These are phyloP conservation scores for Romanomermis culicivorax DNA, from an alignment of 2,888 invertebrate genomes.

Conservation along the genomic window DNA sequence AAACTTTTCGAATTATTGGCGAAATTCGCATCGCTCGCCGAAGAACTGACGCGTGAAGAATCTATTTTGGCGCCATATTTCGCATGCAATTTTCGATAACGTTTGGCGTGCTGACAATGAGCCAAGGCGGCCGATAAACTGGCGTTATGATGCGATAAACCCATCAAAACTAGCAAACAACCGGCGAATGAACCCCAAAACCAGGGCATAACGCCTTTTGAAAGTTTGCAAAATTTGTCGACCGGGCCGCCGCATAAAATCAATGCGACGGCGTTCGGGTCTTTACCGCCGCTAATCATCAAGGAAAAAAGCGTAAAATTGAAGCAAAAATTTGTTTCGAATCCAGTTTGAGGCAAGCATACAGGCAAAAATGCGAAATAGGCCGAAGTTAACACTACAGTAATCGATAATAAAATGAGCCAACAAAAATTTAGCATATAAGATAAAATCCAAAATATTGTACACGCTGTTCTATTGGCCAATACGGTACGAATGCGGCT, in stretches of 20 bases:
- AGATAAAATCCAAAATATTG: not conserved
- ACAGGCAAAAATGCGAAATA: slow-evolving; percentile 8
- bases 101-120: slow-evolving; percentile 1
- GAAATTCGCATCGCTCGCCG: slow-evolving; percentile 14
- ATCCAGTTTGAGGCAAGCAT: slow-evolving; percentile 8
- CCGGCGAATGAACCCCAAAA: slow-evolving; percentile 8
- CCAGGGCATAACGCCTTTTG: slow-evolving; percentile 7
- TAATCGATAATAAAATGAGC: slow-evolving; percentile 7
- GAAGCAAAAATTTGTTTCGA: slow-evolving; percentile 1
- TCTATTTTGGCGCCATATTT: not conserved
- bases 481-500: not conserved
- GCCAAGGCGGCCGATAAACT: slow-evolving; percentile 8
- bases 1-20: not conserved
- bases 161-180: slow-evolving; percentile 5
- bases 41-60: not conserved
- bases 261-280: slow-evolving; percentile 5
- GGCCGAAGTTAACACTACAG: slow-evolving; percentile 2
- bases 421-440: slow-evolving; percentile 7
- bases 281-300: not conserved
- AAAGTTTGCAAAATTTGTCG: slow-evolving; percentile 7
- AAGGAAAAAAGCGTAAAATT: slow-evolving; percentile 8
- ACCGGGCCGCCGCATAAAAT: slow-evolving; percentile 7
- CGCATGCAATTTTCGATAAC: slow-evolving; percentile 3
- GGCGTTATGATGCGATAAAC: slow-evolving; percentile 6
- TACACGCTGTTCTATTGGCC: slow-evolving; percentile 1